phyloP scores from a whole-genome alignment of 2,888 invertebrate genomes.

The Emmelina monodactyla region DNA sequence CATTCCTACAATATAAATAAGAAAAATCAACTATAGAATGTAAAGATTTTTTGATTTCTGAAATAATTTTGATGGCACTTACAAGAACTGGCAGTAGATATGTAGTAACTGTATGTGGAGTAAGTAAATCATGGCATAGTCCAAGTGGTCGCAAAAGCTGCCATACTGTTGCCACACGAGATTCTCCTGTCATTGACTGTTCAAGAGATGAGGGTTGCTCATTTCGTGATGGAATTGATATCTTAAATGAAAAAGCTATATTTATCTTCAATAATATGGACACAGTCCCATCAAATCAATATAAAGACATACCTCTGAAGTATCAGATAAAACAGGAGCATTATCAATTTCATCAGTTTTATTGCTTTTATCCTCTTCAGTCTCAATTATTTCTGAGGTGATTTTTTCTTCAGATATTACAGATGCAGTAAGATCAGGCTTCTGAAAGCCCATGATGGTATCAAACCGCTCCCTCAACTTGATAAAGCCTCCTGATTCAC shows the following conservation, averaged over 20 bases:
- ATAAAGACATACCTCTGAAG: constrained; percentile 33
- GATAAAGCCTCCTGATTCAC: constrained; percentile 88
- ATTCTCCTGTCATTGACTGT: constrained; percentile 43
- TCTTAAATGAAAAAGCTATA: constrained; percentile 19
- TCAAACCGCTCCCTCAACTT: constrained; percentile 85
- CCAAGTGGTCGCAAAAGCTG: constrained; percentile 88
- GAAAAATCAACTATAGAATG: too few species aligned
- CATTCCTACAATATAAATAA: constrained; percentile 71
- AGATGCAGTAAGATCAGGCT: constrained; percentile 48
- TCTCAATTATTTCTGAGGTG: constrained; percentile 43
- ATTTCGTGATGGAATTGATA: constrained; percentile 30
- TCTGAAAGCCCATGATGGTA: constrained; percentile 69
- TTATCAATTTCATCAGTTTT: constrained; percentile 30
- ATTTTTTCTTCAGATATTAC: constrained; percentile 49
- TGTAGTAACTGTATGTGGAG: constrained; percentile 87
- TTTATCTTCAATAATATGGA: too few species aligned
- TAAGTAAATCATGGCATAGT: constrained; percentile 89
- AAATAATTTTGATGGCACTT: too few species aligned
- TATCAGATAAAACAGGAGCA: constrained; percentile 30
- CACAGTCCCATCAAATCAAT: not conserved
- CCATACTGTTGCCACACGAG: constrained; percentile 54
- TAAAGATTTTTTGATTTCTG: not conserved
- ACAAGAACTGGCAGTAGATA: constrained; percentile 92
- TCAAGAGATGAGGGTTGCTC: constrained; percentile 51
- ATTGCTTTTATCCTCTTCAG: constrained; percentile 31